These are phyloP conservation scores for Drosophila birchii DNA, from an alignment of 2,888 invertebrate species.

Conservation along the genomic window DNA sequence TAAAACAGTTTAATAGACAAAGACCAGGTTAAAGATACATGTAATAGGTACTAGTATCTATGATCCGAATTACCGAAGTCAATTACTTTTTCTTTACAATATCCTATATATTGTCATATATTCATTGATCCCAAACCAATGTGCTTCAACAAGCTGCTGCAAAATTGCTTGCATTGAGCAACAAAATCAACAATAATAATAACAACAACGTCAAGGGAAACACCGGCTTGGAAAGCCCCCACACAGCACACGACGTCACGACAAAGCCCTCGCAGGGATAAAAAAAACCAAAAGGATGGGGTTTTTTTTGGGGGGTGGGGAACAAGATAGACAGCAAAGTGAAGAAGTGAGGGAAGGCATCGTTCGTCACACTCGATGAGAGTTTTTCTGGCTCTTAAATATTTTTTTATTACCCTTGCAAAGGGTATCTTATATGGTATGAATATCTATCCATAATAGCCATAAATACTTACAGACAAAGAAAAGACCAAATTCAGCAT, in stretches of 20 bases:
- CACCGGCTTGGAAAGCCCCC: conserved; percentile 52
- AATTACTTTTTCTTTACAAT: no score
- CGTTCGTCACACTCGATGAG: conserved; percentile 52
- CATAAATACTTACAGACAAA: neutral
- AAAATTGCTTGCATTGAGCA: conserved; percentile 46
- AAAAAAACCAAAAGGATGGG: conserved; percentile 2
- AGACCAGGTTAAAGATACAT: no score
- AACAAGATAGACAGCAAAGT: conserved; percentile 33
- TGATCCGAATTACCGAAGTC: neutral
- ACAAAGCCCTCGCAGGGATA: conserved; percentile 30
- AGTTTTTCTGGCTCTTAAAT: conserved; percentile 30
- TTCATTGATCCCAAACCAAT: conserved; percentile 8
- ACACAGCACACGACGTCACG: conserved; percentile 53
- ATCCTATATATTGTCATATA: no score
- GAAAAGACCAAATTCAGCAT: neutral
- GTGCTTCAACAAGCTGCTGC: conserved; percentile 40
- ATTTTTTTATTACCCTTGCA: conserved; percentile 9
- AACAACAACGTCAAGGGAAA: conserved; percentile 50
- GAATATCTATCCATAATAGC: no score
- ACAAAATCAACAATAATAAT: conserved; percentile 45
- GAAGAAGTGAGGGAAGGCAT: conserved; percentile 35
- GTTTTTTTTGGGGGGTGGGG: conserved; percentile 28
- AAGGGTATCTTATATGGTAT: neutral
- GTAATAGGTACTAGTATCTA: neutral
- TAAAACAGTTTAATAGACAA: neutral